Conservation (phyloP, 2,113 vertebrate species). For the Nibea coibor region DNA sequence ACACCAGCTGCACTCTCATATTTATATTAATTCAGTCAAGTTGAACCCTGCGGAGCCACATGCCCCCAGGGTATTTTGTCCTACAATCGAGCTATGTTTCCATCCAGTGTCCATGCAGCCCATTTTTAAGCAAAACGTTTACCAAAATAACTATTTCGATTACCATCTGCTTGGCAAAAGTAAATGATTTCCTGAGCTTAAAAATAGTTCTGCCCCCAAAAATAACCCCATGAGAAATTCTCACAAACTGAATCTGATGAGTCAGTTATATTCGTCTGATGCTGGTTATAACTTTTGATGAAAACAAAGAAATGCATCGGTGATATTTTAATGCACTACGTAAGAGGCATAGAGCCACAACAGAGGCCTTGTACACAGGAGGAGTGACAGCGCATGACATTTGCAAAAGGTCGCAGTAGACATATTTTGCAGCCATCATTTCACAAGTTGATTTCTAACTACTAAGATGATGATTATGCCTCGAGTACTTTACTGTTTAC, state of each 20-base stretch:
- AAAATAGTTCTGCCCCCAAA: slow-evolving; percentile 39
- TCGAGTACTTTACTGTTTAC: not conserved
- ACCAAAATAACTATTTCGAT: slow-evolving; percentile 39
- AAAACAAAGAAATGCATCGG: slow-evolving; percentile 13
- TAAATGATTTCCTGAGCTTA: slow-evolving; percentile 49
- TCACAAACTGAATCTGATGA: slow-evolving; percentile 12
- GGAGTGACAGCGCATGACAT: slow-evolving; percentile 1
- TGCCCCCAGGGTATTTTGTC: not conserved
- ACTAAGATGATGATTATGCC: not conserved
- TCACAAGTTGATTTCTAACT: not conserved
- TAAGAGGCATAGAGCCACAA: not conserved
- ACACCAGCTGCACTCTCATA: slow-evolving; percentile 25
- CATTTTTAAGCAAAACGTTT: slow-evolving; percentile 18
- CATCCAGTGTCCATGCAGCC: not conserved
- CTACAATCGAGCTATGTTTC: slow-evolving; percentile 15
- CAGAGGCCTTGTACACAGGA: not conserved
- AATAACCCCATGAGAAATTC: slow-evolving; percentile 74
- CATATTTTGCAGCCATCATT: slow-evolving; percentile 7
- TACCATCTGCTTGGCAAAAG: slow-evolving; percentile 50
- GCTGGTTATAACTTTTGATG: not conserved
- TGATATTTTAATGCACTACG: not conserved
- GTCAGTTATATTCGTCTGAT: slow-evolving; percentile 9
- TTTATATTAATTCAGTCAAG: slow-evolving; percentile 26
- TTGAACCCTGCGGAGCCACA: slow-evolving; percentile 13
- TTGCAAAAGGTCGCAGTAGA: slow-evolving; percentile 26